Percentiles rank a stretch among this genome's conserved stretches.
Evolutionary conservation across 2,797 vertebrate species (phyloP).

Genomic region (Poecilia wingei): DNA sequence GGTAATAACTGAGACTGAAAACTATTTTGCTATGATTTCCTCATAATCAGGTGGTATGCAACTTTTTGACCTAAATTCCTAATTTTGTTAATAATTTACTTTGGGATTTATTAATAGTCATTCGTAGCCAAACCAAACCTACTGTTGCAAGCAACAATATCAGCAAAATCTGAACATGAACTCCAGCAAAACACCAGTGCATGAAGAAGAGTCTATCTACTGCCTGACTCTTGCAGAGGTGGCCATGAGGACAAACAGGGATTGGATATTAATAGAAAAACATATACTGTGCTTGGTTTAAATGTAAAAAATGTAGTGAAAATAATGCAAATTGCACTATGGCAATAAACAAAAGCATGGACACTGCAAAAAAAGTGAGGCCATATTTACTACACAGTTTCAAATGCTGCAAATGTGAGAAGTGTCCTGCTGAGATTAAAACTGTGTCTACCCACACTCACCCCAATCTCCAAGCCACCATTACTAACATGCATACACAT

Average conservation of each 20-base stretch:
- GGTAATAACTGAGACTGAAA: too few species aligned
- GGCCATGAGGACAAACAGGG: not conserved
- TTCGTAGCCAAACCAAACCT: too few species aligned
- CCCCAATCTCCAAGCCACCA: conserved; percentile 42
- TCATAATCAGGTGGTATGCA: too few species aligned
- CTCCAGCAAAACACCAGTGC: not conserved
- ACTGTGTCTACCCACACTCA: conserved; percentile 33
- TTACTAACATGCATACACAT: conserved; percentile 19
- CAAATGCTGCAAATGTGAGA: not conserved
- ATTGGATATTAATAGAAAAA: not conserved
- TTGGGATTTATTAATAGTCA: too few species aligned
- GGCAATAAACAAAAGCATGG: not conserved
- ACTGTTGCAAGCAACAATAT: too few species aligned
- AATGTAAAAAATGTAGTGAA: not conserved
- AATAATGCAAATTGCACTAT: not conserved
- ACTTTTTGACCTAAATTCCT: too few species aligned
- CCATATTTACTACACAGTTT: conserved; percentile 1
- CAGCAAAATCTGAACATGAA: too few species aligned
- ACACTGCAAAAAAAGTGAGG: conserved; percentile 9
- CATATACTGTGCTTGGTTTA: not conserved
- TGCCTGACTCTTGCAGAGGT: not conserved
- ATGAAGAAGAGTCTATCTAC: not conserved
- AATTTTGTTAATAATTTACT: too few species aligned
- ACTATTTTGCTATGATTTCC: too few species aligned
- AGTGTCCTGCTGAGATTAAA: conserved; percentile 56